A percentile compares a stretch with the other conserved stretches of the same genome.
These are phyloP conservation scores for Hesperophylax magnus DNA, from an alignment of 1,140 invertebrate species.

Conservation along the genomic window DNA sequence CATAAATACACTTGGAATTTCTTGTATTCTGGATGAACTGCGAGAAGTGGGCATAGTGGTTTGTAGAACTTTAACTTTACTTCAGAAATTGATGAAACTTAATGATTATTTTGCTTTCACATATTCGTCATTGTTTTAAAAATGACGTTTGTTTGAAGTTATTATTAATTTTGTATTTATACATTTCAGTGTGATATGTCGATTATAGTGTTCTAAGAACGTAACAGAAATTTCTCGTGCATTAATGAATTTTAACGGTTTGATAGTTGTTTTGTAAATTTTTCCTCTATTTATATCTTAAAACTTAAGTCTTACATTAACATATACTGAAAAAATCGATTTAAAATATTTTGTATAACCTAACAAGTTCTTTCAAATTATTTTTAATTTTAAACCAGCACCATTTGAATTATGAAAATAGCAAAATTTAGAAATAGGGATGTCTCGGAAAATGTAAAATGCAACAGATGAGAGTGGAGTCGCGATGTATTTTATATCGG, in stretches of 20 bases:
- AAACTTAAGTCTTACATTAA: no score
- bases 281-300: no score
- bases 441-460: not conserved
- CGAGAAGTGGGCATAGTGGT: constrained; percentile 2
- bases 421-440: no score
- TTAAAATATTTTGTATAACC: no score
- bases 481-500: not conserved
- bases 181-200: not conserved
- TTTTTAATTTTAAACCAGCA: no score
- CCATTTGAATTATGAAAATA: no score
- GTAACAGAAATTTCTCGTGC: no score
- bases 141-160: not conserved
- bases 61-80: not conserved
- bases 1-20: constrained; percentile 24
- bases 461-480: constrained; percentile 13
- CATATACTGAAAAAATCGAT: no score
- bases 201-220: no score
- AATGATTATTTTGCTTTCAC: not conserved
- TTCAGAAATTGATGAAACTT: not conserved
- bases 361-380: no score
- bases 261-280: no score
- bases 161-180: not conserved
- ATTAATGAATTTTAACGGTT: no score
- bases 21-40: not conserved
- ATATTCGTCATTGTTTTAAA: constrained; percentile 17